These are phyloP conservation scores for Chaetogeoica ovagalla DNA, from an alignment of 2,888 invertebrate genomes.

Conservation along the genomic window DNA sequence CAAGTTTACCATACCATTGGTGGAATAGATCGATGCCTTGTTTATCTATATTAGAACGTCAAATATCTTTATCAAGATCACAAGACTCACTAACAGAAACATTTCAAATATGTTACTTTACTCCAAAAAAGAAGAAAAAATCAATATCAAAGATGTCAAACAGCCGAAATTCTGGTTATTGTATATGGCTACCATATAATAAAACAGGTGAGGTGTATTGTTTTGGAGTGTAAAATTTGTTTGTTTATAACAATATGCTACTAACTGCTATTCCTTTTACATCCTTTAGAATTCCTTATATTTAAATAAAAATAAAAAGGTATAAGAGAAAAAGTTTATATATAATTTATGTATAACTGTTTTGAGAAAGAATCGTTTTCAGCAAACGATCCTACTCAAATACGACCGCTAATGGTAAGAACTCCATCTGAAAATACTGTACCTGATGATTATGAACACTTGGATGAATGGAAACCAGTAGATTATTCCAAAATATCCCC, in stretches of 20 bases:
- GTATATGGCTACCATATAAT: slow-evolving; percentile 43
- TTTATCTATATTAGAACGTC: slow-evolving; percentile 21
- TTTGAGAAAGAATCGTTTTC: slow-evolving; percentile 45
- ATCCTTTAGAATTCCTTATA: slow-evolving; percentile 31
- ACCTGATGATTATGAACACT: slow-evolving; percentile 46
- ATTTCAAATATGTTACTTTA: slow-evolving; percentile 40
- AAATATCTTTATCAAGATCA: slow-evolving; percentile 17
- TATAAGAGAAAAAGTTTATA: background rate
- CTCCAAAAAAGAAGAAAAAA: slow-evolving; percentile 36
- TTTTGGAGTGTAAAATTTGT: slow-evolving; percentile 28
- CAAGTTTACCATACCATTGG: slow-evolving; percentile 45
- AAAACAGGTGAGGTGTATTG: slow-evolving; percentile 44
- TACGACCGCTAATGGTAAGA: slow-evolving; percentile 49
- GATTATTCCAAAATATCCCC: slow-evolving; percentile 48
- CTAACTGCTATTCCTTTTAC: slow-evolving; percentile 48
- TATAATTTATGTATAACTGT: slow-evolving; percentile 19
- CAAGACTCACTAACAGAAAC: slow-evolving; percentile 37
- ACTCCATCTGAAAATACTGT: slow-evolving; percentile 47
- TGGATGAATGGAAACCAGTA: slow-evolving; percentile 44
- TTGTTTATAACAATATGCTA: slow-evolving; percentile 46
- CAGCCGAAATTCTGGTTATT: slow-evolving; percentile 41
- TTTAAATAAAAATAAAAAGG: slow-evolving; percentile 1
- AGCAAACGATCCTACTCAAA: slow-evolving; percentile 41
- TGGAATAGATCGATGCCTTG: slow-evolving; percentile 50
- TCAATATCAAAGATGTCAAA: slow-evolving; percentile 26